A percentile compares a stretch with the other conserved stretches of the same genome.
These are phyloP conservation scores for Oreamnos americanus DNA, from an alignment of 2,113 vertebrate species.

Conservation along the genomic window DNA sequence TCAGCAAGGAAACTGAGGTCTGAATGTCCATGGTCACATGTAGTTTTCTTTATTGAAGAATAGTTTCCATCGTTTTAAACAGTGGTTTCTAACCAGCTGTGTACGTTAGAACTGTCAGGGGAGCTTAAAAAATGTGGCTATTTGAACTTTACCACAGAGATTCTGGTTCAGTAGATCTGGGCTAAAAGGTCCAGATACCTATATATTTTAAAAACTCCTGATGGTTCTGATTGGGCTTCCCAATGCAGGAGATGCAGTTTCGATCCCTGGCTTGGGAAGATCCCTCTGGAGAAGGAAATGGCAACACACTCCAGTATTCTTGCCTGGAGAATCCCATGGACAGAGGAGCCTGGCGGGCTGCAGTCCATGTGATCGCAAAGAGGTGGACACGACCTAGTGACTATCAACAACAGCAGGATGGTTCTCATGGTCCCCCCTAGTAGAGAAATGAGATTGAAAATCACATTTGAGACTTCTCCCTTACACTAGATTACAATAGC, in stretches of 20 bases:
- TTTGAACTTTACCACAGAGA: background rate
- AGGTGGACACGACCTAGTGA: background rate
- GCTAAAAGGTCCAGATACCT: background rate
- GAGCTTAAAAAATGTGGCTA: background rate
- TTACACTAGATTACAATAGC: background rate
- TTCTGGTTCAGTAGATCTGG: background rate
- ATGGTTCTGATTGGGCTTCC: background rate
- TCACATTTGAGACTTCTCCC: background rate
- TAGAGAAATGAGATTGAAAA: background rate
- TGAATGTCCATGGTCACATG: background rate
- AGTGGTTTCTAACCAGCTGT: background rate
- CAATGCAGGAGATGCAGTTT: background rate
- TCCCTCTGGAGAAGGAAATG: background rate
- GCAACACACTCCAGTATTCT: background rate
- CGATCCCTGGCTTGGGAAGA: background rate
- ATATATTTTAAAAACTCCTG: background rate
- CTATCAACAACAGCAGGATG: background rate
- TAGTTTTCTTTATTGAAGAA: conserved; percentile 4
- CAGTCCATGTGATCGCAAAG: background rate
- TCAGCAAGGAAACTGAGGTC: background rate
- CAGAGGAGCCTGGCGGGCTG: background rate
- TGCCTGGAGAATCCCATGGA: background rate
- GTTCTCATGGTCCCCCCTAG: background rate
- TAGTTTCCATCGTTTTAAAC: background rate
- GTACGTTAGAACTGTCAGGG: background rate